Evolutionary conservation across 2,113 vertebrate species (phyloP).

Genomic region (Nettapus auritus): DNA sequence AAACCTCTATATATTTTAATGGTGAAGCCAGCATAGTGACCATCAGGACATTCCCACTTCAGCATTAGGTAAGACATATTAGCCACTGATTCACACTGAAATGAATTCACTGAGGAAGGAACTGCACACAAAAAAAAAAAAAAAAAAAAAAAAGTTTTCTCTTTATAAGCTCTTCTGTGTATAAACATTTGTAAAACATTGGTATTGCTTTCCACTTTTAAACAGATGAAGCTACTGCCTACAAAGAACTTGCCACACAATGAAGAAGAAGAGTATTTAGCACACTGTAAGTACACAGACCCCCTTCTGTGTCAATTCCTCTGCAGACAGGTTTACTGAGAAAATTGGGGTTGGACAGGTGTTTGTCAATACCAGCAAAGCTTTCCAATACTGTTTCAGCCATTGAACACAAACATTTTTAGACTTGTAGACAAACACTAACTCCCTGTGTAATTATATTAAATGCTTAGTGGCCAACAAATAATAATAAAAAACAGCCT

Average conservation of each 20-base stretch:
- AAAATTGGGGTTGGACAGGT: background rate
- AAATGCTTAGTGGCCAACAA: background rate
- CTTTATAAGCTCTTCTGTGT: background rate
- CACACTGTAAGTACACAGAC: background rate
- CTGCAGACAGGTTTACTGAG: background rate
- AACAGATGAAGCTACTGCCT: background rate
- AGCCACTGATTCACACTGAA: conserved; percentile 64
- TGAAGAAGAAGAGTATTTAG: background rate
- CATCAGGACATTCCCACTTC: conserved; percentile 77
- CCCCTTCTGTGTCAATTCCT: background rate
- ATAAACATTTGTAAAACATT: background rate
- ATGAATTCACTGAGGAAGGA: conserved; percentile 66
- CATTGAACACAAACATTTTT: background rate
- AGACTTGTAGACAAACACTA: background rate
- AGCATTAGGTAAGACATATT: conserved; percentile 67
- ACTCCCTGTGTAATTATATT: background rate
- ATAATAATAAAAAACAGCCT: background rate
- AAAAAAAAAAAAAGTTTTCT: background rate
- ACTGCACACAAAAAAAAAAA: conserved; percentile 29
- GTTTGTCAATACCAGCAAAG: background rate
- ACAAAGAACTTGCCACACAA: background rate
- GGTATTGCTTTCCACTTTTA: background rate
- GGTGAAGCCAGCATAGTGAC: conserved; percentile 62
- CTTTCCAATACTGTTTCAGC: background rate
- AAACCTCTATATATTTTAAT: conserved; percentile 19